Conservation (phyloP, 2,888 invertebrate species). For the Thyatira batis region DNA sequence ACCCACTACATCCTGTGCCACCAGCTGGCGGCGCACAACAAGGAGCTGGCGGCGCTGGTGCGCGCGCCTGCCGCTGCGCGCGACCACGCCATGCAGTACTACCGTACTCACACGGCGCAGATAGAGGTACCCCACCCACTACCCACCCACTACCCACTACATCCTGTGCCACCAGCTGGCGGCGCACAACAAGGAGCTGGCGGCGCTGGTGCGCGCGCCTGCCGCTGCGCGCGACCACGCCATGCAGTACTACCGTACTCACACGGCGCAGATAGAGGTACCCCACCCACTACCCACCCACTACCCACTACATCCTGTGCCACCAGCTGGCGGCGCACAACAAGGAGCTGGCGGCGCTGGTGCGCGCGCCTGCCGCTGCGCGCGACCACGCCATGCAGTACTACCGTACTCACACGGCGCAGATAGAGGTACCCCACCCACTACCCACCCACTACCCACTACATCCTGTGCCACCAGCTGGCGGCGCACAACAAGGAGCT, state of each 20-base stretch:
- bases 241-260: conserved; percentile 96
- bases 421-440: conserved; percentile 95
- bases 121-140: conserved; percentile 92
- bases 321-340: conserved; percentile 99
- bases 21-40: conserved; percentile 98
- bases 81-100: conserved; percentile 94
- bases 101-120: conserved; percentile 98
- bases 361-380: conserved; percentile 83
- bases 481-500: conserved; percentile 98
- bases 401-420: conserved; percentile 98
- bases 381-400: conserved; percentile 93
- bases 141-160: neutral
- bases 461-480: conserved; percentile 99
- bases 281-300: conserved; percentile 7
- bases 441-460: neutral
- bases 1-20: no score
- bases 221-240: conserved; percentile 89
- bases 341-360: conserved; percentile 95
- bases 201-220: conserved; percentile 83
- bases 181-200: conserved; percentile 97
- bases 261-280: conserved; percentile 99
- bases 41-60: conserved; percentile 95
- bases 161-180: conserved; percentile 99
- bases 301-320: no score
- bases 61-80: conserved; percentile 83